These are phyloP conservation scores for Halichoeres trimaculatus DNA, from an alignment of 2,113 vertebrate genomes.

Conservation along the genomic window DNA sequence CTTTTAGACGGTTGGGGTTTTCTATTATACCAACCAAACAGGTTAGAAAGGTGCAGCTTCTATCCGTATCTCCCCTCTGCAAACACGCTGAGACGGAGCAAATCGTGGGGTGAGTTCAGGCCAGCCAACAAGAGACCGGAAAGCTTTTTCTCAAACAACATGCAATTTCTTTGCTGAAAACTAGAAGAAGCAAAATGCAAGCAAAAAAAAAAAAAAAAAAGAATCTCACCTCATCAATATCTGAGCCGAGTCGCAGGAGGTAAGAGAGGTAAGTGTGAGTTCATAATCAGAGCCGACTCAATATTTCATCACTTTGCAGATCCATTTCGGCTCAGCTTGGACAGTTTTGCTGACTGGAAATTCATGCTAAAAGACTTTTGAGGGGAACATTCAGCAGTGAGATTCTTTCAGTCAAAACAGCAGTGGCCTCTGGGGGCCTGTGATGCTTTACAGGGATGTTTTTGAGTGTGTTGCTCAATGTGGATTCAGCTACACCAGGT, in stretches of 20 bases:
- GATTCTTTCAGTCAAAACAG: constrained; percentile 61
- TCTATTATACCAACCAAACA: constrained; percentile 13
- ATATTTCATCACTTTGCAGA: constrained; percentile 65
- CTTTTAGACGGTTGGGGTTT: constrained; percentile 18
- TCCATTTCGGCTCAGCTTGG: constrained; percentile 47
- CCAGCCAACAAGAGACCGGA: constrained; percentile 37
- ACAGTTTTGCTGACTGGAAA: constrained; percentile 53
- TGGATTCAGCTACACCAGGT: constrained; percentile 11
- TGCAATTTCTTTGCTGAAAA: constrained; percentile 51
- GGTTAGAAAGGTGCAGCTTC: constrained; percentile 2
- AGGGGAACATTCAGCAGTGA: constrained; percentile 36
- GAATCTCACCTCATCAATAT: constrained; percentile 57
- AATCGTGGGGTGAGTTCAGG: constrained; percentile 40
- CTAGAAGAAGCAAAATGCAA: constrained; percentile 44
- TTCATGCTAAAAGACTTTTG: constrained; percentile 32
- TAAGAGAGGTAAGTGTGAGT: constrained; percentile 62
- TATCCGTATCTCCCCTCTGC: constrained; percentile 6
- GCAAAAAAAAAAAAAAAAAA: not conserved
- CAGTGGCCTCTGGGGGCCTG: constrained; percentile 25
- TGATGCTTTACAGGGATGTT: constrained; percentile 48
- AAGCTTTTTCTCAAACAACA: constrained; percentile 26
- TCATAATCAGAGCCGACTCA: constrained; percentile 68
- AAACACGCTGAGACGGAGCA: constrained; percentile 56
- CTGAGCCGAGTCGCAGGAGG: constrained; percentile 61
- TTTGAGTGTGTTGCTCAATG: constrained; percentile 26